Evolutionary conservation across 2,113 vertebrate genomes (phyloP).

Genomic region (Pterocles gutturalis): DNA sequence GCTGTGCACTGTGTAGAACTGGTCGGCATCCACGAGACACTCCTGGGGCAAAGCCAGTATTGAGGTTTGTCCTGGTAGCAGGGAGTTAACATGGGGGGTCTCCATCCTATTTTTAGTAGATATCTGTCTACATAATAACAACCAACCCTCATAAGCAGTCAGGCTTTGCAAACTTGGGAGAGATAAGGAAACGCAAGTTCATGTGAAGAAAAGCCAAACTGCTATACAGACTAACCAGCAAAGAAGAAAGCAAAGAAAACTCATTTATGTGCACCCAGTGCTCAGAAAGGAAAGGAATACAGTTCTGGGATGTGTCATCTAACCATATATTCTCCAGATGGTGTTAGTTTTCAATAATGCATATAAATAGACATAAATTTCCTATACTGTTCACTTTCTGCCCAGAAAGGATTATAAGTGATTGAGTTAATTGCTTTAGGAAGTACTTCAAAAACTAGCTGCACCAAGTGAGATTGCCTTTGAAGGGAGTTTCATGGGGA

Average conservation of each 20-base stretch:
- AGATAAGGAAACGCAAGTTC: background rate
- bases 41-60: background rate
- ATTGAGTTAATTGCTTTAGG: background rate
- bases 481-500: background rate
- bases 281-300: background rate
- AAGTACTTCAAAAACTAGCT: background rate
- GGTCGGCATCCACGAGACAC: background rate
- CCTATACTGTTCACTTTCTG: background rate
- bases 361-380: background rate
- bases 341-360: background rate
- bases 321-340: background rate
- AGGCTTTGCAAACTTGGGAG: background rate
- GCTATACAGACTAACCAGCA: background rate
- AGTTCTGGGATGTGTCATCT: background rate
- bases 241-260: background rate
- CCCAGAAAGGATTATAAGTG: background rate
- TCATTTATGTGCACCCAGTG: background rate
- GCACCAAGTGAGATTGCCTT: background rate
- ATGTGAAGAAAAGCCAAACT: background rate
- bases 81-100: background rate
- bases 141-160: background rate
- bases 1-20: accelerated
- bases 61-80: background rate
- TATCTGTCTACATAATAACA: background rate
- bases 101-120: background rate